These are phyloP conservation scores for Cheilosia soror DNA, from an alignment of 2,888 invertebrate species.

Conservation along the genomic window DNA sequence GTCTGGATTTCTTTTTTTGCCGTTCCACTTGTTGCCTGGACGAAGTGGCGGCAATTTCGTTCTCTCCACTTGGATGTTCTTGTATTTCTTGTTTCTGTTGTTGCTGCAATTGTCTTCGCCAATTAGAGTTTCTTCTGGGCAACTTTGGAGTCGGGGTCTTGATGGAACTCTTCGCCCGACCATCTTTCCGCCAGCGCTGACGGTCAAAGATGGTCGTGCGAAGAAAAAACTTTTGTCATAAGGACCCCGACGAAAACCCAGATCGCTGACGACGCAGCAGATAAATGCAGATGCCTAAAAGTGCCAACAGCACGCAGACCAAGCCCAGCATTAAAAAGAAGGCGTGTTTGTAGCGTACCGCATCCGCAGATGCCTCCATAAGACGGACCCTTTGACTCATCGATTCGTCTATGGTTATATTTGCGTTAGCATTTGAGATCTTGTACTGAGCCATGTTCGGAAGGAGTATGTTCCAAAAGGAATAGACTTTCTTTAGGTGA, in stretches of 20 bases:
- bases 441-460: slow-evolving; percentile 77
- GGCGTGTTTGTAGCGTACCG: slow-evolving; percentile 82
- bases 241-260: slow-evolving; percentile 76
- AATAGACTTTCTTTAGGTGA: slow-evolving; percentile 81
- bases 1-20: slow-evolving; percentile 64
- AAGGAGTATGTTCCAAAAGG: slow-evolving; percentile 82
- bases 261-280: slow-evolving; percentile 80
- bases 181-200: slow-evolving; percentile 59
- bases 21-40: slow-evolving; percentile 68
- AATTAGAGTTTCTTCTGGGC: slow-evolving; percentile 76
- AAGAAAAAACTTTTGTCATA: slow-evolving; percentile 83
- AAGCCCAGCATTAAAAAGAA: slow-evolving; percentile 82
- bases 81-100: slow-evolving; percentile 63
- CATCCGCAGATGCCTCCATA: slow-evolving; percentile 81
- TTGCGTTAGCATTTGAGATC: slow-evolving; percentile 63
- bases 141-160: slow-evolving; percentile 71
- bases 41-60: slow-evolving; percentile 18
- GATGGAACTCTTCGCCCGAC: slow-evolving; percentile 59
- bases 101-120: slow-evolving; percentile 67
- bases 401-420: slow-evolving; percentile 72
- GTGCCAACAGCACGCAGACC: slow-evolving; percentile 80
- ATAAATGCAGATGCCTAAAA: slow-evolving; percentile 82
- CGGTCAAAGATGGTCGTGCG: slow-evolving; percentile 80
- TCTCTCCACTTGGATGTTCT: slow-evolving; percentile 45
- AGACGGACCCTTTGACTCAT: slow-evolving; percentile 78